A percentile compares a stretch with the other conserved stretches of the same genome.
Conservation (phyloP, 2,888 invertebrate genomes). For the Dynastes tityus region DNA sequence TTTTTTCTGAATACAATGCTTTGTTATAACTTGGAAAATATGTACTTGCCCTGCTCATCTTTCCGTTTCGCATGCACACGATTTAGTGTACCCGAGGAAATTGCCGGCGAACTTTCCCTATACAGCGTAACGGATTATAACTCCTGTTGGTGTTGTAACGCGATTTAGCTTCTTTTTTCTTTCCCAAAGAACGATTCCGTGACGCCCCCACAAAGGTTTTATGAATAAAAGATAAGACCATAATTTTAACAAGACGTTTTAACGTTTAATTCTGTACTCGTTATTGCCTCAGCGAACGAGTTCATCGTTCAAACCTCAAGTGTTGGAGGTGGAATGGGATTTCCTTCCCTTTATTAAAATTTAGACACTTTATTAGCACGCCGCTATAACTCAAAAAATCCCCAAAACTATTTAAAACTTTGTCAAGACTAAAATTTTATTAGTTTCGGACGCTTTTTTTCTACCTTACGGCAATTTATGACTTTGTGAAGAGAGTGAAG, state of each 20-base stretch:
- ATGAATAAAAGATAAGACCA: constrained; percentile 53
- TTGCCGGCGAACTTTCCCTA: background rate
- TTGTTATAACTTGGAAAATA: no score
- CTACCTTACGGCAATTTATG: constrained; percentile 50
- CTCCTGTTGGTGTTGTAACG: constrained; percentile 24
- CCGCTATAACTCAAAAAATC: constrained; percentile 54
- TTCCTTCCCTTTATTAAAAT: constrained; percentile 56
- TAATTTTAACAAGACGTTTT: constrained; percentile 53
- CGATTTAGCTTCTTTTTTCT: constrained; percentile 32
- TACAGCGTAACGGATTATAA: constrained; percentile 13
- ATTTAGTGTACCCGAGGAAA: background rate
- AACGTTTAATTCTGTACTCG: constrained; percentile 53
- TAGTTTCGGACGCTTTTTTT: constrained; percentile 46
- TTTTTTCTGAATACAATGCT: no score
- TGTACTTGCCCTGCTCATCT: no score
- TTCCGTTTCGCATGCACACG: no score
- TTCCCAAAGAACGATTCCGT: constrained; percentile 16
- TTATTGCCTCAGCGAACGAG: constrained; percentile 51
- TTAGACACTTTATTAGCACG: constrained; percentile 58
- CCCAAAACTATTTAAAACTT: constrained; percentile 57
- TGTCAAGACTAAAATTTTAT: constrained; percentile 54
- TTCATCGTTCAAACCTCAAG: constrained; percentile 52
- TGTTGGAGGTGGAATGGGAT: constrained; percentile 26
- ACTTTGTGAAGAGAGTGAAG: constrained; percentile 5
- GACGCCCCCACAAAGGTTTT: constrained; percentile 40